Conservation (phyloP, 2,888 invertebrate genomes). For the Pristionchus fissidentatus region DNA sequence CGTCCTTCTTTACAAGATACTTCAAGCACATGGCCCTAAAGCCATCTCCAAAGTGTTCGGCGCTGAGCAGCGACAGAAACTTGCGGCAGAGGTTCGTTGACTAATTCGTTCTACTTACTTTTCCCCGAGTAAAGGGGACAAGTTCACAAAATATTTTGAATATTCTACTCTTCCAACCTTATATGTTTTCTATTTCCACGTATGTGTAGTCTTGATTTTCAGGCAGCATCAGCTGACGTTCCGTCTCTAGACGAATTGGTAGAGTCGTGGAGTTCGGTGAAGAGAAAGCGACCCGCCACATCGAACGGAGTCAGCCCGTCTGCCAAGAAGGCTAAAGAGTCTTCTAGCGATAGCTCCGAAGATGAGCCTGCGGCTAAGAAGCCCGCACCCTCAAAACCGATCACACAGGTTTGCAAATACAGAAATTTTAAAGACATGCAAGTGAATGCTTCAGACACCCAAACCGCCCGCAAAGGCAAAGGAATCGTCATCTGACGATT, state of each 20-base stretch:
- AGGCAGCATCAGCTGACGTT: conserved; percentile 47
- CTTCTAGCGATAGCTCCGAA: conserved; percentile 39
- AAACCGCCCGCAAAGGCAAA: conserved; percentile 51
- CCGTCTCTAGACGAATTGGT: conserved; percentile 55
- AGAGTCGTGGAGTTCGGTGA: conserved; percentile 49
- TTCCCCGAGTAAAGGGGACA: not conserved
- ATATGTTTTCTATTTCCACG: too few relatives aligned
- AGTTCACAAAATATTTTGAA: too few relatives aligned
- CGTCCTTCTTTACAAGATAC: conserved; percentile 41
- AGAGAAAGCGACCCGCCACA: conserved; percentile 53
- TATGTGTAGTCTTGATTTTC: not conserved
- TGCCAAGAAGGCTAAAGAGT: conserved; percentile 56
- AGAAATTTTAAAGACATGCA: not conserved
- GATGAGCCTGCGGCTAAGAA: conserved; percentile 33
- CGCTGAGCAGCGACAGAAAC: conserved; percentile 33
- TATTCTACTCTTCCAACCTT: too few relatives aligned
- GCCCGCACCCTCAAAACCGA: conserved; percentile 8
- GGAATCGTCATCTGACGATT: conserved; percentile 49
- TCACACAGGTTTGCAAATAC: conserved; percentile 19
- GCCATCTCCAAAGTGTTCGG: conserved; percentile 41
- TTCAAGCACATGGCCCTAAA: conserved; percentile 42
- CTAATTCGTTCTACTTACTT: not conserved
- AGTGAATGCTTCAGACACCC: not conserved
- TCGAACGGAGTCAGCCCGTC: conserved; percentile 56
- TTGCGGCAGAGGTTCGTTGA: conserved; percentile 25